Evolutionary conservation across 1,140 invertebrate genomes (phyloP).

Genomic region (Drosophila nannoptera): DNA sequence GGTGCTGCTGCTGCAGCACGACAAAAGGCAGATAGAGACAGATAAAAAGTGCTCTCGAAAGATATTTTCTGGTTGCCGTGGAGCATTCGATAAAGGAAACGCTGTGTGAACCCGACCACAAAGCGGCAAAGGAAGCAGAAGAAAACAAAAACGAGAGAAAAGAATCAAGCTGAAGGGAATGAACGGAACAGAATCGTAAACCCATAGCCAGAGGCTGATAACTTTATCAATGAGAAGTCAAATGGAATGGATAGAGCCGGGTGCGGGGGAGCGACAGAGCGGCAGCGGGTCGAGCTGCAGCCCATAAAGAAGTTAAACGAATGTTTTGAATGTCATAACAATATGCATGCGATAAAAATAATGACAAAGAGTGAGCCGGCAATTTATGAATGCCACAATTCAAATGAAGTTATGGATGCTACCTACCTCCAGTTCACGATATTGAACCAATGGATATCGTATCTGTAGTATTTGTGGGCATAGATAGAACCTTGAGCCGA

Average conservation of each 20-base stretch:
- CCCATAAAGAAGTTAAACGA: constrained; percentile 37
- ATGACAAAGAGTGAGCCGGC: constrained; percentile 32
- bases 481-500: constrained; percentile 37
- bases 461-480: constrained; percentile 19
- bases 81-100: constrained; percentile 47
- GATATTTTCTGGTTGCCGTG: constrained; percentile 45
- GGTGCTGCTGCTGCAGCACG: constrained; percentile 6
- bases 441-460: constrained; percentile 41
- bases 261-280: not conserved
- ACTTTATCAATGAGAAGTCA: constrained; percentile 72
- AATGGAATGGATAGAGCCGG: constrained; percentile 27
- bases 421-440: constrained; percentile 49
- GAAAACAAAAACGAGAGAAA: constrained; percentile 27
- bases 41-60: constrained; percentile 42
- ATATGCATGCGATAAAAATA: constrained; percentile 64
- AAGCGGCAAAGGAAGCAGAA: constrained; percentile 39
- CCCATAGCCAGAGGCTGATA: constrained; percentile 64
- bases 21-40: constrained; percentile 34
- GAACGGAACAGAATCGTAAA: constrained; percentile 46
- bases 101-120: constrained; percentile 50
- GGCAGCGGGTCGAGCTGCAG: not conserved
- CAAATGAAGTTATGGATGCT: constrained; percentile 42
- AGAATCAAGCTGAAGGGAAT: constrained; percentile 25
- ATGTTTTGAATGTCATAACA: constrained; percentile 66
- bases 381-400: constrained; percentile 59